These are phyloP conservation scores for Euborellia annulipes DNA, from an alignment of 1,140 invertebrate species.

Conservation along the genomic window DNA sequence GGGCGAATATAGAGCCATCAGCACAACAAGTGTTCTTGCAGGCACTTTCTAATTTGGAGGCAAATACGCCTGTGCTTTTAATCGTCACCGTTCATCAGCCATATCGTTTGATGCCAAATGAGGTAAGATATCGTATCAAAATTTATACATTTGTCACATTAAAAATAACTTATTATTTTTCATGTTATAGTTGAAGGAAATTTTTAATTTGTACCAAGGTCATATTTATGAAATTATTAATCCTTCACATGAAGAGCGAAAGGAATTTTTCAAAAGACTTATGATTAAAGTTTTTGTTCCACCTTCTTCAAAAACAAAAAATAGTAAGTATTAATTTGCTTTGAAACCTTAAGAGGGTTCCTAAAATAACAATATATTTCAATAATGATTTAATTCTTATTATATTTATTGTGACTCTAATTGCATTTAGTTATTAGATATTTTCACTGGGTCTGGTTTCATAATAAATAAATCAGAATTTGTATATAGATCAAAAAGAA, in stretches of 20 bases:
- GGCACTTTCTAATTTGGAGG: slow-evolving; percentile 29
- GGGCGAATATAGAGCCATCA: slow-evolving; percentile 30
- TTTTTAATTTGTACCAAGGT: slow-evolving; percentile 24
- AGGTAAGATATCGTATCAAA: slow-evolving; percentile 21
- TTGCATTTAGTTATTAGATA: slow-evolving; percentile 25
- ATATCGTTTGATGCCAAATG: slow-evolving; percentile 24
- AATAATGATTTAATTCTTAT: slow-evolving; percentile 25
- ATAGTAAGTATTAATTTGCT: too few species aligned
- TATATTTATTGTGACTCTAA: slow-evolving; percentile 27
- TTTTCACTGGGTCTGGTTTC: too few species aligned
- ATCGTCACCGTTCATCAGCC: slow-evolving; percentile 27
- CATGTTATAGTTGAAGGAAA: slow-evolving; percentile 6
- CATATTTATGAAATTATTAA: slow-evolving; percentile 23
- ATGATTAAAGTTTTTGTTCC: slow-evolving; percentile 14
- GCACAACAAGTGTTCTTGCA: slow-evolving; percentile 30
- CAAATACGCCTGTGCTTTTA: slow-evolving; percentile 29
- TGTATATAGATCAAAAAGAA: too few species aligned
- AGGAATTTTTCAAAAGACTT: slow-evolving; percentile 25
- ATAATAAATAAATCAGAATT: too few species aligned
- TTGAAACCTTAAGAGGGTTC: too few species aligned
- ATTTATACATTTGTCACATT: slow-evolving; percentile 1
- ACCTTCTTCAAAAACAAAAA: too few species aligned
- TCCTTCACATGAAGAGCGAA: slow-evolving; percentile 19
- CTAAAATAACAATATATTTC: slow-evolving; percentile 41
- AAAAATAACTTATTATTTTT: slow-evolving; percentile 2